phyloP scores from a whole-genome alignment of 1,140 invertebrate species.

The Neocloeon triangulifer region DNA sequence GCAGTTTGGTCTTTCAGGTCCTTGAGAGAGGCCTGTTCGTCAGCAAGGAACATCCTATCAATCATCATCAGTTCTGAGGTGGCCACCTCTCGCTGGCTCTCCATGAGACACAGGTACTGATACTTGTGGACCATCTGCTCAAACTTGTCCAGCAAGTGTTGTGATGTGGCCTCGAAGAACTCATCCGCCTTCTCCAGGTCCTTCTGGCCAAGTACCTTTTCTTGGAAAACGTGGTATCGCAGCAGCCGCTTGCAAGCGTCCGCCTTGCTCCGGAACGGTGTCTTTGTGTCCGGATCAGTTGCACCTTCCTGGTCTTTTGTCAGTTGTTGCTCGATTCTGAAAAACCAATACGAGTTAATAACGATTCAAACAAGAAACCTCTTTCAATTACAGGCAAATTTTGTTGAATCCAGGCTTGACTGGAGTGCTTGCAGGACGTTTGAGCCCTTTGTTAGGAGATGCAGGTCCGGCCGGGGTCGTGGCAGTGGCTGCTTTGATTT shows the following conservation, averaged over 20 bases:
- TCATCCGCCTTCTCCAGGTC: slow-evolving; percentile 52
- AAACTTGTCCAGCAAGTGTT: slow-evolving; percentile 50
- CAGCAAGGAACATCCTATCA: slow-evolving; percentile 39
- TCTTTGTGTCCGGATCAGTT: slow-evolving; percentile 48
- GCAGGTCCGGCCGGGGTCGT: slow-evolving; percentile 9
- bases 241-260: slow-evolving; percentile 61
- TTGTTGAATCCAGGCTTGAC: slow-evolving; percentile 8
- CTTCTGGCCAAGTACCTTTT: slow-evolving; percentile 34
- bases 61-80: slow-evolving; percentile 51
- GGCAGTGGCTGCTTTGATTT: no score
- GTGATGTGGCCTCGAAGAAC: slow-evolving; percentile 48
- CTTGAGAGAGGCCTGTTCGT: slow-evolving; percentile 34
- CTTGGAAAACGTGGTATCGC: slow-evolving; percentile 60
- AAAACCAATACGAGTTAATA: background rate
- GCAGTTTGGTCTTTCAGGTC: slow-evolving; percentile 18
- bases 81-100: slow-evolving; percentile 44
- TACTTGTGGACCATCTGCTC: slow-evolving; percentile 55
- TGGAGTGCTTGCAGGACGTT: slow-evolving; percentile 7
- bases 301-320: slow-evolving; percentile 56
- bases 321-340: slow-evolving; percentile 51
- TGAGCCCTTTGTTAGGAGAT: slow-evolving; percentile 7
- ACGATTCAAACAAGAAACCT: background rate
- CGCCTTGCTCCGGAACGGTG: slow-evolving; percentile 42
- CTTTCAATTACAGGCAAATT: slow-evolving; percentile 1
- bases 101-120: slow-evolving; percentile 51